phyloP scores from a whole-genome alignment of 2,888 invertebrate species.

The Belgica antarctica region DNA sequence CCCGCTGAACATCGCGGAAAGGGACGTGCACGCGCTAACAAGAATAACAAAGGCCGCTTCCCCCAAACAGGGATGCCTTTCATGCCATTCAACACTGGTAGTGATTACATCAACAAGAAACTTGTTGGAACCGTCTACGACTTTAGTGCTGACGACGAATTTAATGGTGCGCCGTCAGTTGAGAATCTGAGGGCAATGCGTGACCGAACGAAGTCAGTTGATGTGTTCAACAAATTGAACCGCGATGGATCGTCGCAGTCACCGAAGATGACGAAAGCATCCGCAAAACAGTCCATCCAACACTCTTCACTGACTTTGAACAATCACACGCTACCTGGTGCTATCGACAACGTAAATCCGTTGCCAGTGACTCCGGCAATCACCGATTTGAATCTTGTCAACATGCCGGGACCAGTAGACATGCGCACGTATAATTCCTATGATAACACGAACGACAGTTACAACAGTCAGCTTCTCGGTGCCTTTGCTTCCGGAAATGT shows the following conservation, averaged over 20 bases:
- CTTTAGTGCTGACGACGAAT: slow-evolving; percentile 79
- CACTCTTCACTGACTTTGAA: slow-evolving; percentile 44
- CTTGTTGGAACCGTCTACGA: slow-evolving; percentile 84
- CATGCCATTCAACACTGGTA: slow-evolving; percentile 55
- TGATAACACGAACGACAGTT: slow-evolving; percentile 60
- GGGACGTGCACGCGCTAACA: slow-evolving; percentile 53
- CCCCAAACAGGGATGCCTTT: slow-evolving; percentile 46
- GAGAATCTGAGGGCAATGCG: slow-evolving; percentile 76
- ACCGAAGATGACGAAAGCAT: slow-evolving; percentile 55
- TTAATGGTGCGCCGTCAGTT: slow-evolving; percentile 70
- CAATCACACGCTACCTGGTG: slow-evolving; percentile 46
- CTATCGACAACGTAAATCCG: neutral
- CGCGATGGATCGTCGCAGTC: slow-evolving; percentile 59
- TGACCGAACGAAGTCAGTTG: slow-evolving; percentile 73
- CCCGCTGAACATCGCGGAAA: slow-evolving; percentile 50
- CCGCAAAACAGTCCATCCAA: slow-evolving; percentile 39
- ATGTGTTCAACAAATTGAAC: slow-evolving; percentile 61
- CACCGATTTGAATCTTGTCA: slow-evolving; percentile 65
- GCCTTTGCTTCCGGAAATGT: slow-evolving; percentile 67
- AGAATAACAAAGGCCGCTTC: slow-evolving; percentile 22
- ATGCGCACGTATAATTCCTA: slow-evolving; percentile 79
- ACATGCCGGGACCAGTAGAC: slow-evolving; percentile 79
- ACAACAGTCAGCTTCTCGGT: slow-evolving; percentile 64
- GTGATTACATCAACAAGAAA: slow-evolving; percentile 69
- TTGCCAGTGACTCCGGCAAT: slow-evolving; percentile 50